phyloP scores from a whole-genome alignment of 2,113 vertebrate genomes.

The Cathartes aura region DNA sequence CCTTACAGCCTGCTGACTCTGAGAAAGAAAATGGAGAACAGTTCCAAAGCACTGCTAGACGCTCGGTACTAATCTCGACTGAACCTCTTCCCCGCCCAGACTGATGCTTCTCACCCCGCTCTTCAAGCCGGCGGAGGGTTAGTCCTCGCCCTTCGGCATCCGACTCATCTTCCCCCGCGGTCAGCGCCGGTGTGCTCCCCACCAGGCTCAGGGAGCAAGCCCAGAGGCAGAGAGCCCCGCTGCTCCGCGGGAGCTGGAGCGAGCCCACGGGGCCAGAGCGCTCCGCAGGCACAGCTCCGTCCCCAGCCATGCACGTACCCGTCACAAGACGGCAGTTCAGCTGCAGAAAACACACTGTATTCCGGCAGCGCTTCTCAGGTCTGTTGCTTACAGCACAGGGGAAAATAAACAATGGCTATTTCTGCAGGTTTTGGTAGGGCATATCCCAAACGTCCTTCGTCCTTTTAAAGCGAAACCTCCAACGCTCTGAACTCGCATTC shows the following conservation, averaged over 20 bases:
- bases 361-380: no score
- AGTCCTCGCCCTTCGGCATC: not conserved
- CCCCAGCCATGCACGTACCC: not conserved
- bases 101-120: not conserved
- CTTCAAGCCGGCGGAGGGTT: not conserved
- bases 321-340: no score
- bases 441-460: not conserved
- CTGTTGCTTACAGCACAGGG: not conserved
- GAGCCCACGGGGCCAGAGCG: no score
- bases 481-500: no score
- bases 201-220: not conserved
- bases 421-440: not conserved
- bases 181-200: no score
- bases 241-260: not conserved
- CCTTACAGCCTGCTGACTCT: not conserved
- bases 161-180: rapidly evolving
- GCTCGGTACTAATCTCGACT: rapidly evolving
- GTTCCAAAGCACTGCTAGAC: not conserved
- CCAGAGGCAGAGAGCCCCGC: not conserved
- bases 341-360: no score
- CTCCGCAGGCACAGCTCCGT: rapidly evolving
- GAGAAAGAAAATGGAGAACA: not conserved
- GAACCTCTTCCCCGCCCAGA: not conserved
- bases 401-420: no score
- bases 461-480: not conserved